Evolutionary conservation across 2,797 vertebrate species (phyloP), one percentile per base, ranked within the genome.

Genomic region (Sphaeramia orbicularis): DNA sequence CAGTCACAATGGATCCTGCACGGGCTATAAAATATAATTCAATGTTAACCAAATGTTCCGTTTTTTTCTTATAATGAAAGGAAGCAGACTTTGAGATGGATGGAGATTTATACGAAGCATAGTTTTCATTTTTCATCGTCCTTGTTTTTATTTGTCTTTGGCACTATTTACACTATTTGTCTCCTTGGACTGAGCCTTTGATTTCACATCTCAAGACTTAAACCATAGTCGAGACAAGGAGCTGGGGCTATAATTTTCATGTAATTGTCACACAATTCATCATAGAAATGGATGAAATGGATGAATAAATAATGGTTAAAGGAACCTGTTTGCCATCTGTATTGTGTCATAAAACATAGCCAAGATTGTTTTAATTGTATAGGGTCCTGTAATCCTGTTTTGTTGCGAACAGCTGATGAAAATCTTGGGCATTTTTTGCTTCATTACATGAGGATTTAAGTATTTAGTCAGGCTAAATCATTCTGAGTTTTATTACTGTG

Each of bases 1-100:
- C 38, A 2, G 71, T 65, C 24, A 27, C 38, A 43, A 38, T n/a
- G 1, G n/a, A 68, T 27, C 0, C 27, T 14, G 8, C 37, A 40
- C 4, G 9, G 36, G 53, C 52, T 10, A 38, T 72, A 57, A 79
- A 79, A 44, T 24, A 42, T 21, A 16, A 85, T 67, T 65, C 43
- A 60, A 6, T 21, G 54, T 43, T 47, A 48, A 63, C 49, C 49
- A 49, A 80, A 84, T 76, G 73, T 63, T 79, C 30, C 43, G 38
- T 42, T 21, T 14, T 44, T 9, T 52, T 54, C 35, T 41, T 35
- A 11, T 35, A 45, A 24, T 53, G n/a, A 32, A 53, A 61, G 24
- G 36, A 62, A 21, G 2, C 38, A 10, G 54, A 50, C 54, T 30
- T 52, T 52, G 7, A 21, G 61, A 48, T 57, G 14, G 37, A 30